phyloP scores from a whole-genome alignment of 2,888 invertebrate species.

The Callinectes sapidus region DNA sequence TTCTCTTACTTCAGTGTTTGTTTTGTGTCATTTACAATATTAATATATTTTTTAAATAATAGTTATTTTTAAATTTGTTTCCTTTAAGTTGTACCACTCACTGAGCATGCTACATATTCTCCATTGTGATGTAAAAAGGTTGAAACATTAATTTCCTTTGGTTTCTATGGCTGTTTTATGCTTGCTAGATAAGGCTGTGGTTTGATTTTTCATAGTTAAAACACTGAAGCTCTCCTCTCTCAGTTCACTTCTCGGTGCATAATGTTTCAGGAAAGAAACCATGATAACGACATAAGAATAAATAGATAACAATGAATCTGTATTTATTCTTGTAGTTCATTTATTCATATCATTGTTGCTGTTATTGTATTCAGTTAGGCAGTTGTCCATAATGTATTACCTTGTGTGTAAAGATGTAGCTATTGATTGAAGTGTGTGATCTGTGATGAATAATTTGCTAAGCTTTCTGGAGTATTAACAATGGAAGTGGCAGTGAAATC shows the following conservation, averaged over 20 bases:
- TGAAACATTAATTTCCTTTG: neutral
- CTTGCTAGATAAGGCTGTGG: neutral
- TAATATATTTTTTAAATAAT: neutral
- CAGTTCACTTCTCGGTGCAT: neutral
- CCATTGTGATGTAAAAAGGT: neutral
- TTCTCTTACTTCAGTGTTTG: too few species aligned
- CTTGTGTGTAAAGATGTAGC: too few species aligned
- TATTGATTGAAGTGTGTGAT: too few species aligned
- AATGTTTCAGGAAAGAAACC: neutral
- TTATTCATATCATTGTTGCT: too few species aligned
- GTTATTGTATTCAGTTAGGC: too few species aligned
- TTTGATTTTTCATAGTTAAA: neutral
- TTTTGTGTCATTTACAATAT: too few species aligned
- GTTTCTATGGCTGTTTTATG: neutral
- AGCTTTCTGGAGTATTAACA: too few species aligned
- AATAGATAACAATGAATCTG: neutral
- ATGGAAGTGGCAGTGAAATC: too few species aligned
- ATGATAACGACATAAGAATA: neutral
- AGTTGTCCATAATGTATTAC: too few species aligned
- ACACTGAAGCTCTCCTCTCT: neutral
- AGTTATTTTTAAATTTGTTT: neutral
- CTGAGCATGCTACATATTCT: neutral
- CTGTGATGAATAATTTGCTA: too few species aligned
- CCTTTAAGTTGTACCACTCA: neutral
- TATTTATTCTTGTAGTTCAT: neutral